Base-by-base conservation (phyloP, 2,113 vertebrate genomes). In the Penelope pileata region DNA sequence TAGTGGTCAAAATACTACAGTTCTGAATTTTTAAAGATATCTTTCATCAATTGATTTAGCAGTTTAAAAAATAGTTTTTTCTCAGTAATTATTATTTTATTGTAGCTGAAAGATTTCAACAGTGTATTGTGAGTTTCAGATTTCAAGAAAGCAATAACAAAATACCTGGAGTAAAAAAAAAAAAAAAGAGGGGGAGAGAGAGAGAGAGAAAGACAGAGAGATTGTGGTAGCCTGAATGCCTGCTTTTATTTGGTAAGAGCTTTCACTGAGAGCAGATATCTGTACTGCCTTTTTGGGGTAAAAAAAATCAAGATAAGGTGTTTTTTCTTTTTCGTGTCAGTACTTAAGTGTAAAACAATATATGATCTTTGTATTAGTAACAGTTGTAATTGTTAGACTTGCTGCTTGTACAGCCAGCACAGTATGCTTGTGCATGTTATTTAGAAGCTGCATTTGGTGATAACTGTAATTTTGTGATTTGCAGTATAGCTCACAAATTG, bases 241-340 rank as follows among this genome's bases (percentile, higher is more conserved):
- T 3, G 0, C 13, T 48, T 60, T 89, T 56, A 16, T 75, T 47
- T 74, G 16, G 4, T n/a, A 19, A 74, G n/a, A 36, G 3, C 17
- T 11, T 84, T 30, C 17, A 2, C 3, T 34, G 15, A 63, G 18
- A 80, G 17, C 19, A 74, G 5, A 30, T 18, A 9, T 79, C 26
- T 29, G 47, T 12, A 7, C 4, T 38, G 17, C 15, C 19, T 68
- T 92, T 62, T 68, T 5, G 36, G 3, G 2, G 1, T 0, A 0
- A 2, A 5, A 18, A 10, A 34, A 16, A 6, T 16, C 7, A 30
- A 47, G 16, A 22, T 10, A 32, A 38, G 10, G 30, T 43, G 59
- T 6, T 8, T 47, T 58, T 67, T 32, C 32, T 29, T 70, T 68
- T 77, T 14, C n/a, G n/a, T n/a, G n/a, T n/a, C n/a, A 59, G 77